Evolutionary conservation across 2,888 invertebrate genomes (phyloP).

Genomic region (Encarsia formosa): DNA sequence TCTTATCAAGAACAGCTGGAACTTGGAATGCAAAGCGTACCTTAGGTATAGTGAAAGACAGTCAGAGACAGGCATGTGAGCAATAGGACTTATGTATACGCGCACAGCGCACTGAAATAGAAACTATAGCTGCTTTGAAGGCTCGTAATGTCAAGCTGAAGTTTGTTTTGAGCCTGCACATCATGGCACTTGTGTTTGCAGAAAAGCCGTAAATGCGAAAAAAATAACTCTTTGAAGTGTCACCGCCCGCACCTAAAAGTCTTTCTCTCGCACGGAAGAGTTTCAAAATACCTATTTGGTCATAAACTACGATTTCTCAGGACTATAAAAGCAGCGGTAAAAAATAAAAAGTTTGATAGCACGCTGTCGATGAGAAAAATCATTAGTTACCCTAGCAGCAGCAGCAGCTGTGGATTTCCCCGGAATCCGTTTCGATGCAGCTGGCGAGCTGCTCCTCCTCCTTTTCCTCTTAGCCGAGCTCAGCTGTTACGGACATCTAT

Average conservation of each 20-base stretch:
- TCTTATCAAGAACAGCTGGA: too few species aligned
- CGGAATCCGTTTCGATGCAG: too few species aligned
- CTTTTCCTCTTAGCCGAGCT: neutral
- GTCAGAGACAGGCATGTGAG: too few species aligned
- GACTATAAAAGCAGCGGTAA: too few species aligned
- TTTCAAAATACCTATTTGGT: neutral
- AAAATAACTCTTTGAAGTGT: constrained; percentile 24
- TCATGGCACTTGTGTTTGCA: neutral
- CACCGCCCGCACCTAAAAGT: neutral
- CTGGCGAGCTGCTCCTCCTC: neutral
- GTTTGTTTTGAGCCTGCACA: neutral
- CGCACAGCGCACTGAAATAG: neutral
- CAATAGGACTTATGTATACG: too few species aligned
- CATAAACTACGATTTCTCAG: too few species aligned
- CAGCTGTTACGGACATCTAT: neutral
- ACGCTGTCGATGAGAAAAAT: too few species aligned
- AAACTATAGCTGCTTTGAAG: too few species aligned
- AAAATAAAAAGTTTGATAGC: neutral
- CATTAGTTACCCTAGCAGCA: too few species aligned
- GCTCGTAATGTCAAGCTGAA: neutral
- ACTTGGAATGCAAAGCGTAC: too few species aligned
- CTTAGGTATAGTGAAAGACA: too few species aligned
- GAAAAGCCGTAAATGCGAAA: constrained; percentile 23
- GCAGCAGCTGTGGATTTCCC: too few species aligned
- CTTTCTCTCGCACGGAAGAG: neutral